Percentiles rank a stretch among this genome's conserved stretches.
These are phyloP conservation scores for Trichonephila clavata DNA, from an alignment of 1,140 invertebrate genomes.

Conservation along the genomic window DNA sequence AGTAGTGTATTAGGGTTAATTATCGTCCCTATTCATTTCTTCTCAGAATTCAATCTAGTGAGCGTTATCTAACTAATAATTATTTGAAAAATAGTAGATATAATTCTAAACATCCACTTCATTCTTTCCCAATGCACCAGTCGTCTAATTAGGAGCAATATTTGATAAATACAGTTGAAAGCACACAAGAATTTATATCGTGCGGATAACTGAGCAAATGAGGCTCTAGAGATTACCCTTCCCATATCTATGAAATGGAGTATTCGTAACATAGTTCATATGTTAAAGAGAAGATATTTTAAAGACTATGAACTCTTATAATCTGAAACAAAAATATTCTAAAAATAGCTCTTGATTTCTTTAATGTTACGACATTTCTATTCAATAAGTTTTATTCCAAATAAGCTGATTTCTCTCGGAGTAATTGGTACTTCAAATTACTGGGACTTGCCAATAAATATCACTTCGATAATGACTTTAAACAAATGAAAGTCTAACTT, in stretches of 20 bases:
- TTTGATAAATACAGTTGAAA: not conserved
- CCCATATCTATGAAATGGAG: not conserved
- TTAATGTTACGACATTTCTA: not conserved
- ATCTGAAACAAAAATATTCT: not conserved
- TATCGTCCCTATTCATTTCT: not conserved
- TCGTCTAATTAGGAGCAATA: not conserved
- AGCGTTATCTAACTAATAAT: not conserved
- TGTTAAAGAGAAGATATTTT: not conserved
- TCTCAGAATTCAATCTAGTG: not conserved
- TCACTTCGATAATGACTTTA: not conserved
- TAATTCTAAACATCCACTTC: not conserved
- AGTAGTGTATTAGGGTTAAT: not conserved
- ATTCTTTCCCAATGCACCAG: not conserved
- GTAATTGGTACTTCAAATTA: not conserved
- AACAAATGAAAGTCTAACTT: not conserved
- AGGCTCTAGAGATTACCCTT: not conserved
- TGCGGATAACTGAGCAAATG: not conserved
- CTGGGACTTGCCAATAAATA: not conserved
- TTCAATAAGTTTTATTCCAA: not conserved
- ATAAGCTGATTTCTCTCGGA: not conserved
- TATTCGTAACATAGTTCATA: not conserved
- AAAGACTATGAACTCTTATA: not conserved
- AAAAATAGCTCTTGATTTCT: not conserved
- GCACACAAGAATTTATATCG: not conserved
- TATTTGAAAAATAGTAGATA: not conserved